Conservation (phyloP, 2,888 invertebrate species). For the Stegophylla sp. region DNA sequence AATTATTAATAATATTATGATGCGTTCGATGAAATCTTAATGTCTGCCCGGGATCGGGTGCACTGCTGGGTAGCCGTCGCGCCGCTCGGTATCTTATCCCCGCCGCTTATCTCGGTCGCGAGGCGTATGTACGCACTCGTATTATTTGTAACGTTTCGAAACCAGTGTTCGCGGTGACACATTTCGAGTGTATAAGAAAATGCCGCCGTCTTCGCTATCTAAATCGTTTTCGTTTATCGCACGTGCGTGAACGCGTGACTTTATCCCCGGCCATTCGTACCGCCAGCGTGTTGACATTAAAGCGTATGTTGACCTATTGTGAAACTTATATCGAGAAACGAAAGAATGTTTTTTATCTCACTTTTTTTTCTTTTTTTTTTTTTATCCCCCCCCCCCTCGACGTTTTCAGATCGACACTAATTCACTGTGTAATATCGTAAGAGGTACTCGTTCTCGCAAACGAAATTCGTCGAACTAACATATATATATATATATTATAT, state of each 20-base stretch:
- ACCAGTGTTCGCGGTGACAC: neutral
- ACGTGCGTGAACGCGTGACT: neutral
- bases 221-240: neutral
- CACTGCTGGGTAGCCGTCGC: too few species aligned
- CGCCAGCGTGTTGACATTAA: constrained; percentile 17
- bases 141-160: neutral
- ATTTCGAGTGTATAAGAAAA: neutral
- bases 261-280: neutral
- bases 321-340: neutral
- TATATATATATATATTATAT: too few species aligned
- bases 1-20: too few species aligned
- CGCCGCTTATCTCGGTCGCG: too few species aligned
- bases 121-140: neutral
- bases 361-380: neutral
- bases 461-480: too few species aligned
- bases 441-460: too few species aligned
- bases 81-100: too few species aligned
- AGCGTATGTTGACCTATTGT: constrained; percentile 21
- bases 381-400: too few species aligned
- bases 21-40: too few species aligned
- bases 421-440: too few species aligned
- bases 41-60: too few species aligned
- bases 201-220: neutral
- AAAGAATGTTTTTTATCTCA: constrained; percentile 10
- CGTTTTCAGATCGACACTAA: neutral